Evolutionary conservation across 2,797 vertebrate genomes (phyloP), one percentile per base, ranked within the genome.

Genomic region (Gorsachius magnificus): DNA sequence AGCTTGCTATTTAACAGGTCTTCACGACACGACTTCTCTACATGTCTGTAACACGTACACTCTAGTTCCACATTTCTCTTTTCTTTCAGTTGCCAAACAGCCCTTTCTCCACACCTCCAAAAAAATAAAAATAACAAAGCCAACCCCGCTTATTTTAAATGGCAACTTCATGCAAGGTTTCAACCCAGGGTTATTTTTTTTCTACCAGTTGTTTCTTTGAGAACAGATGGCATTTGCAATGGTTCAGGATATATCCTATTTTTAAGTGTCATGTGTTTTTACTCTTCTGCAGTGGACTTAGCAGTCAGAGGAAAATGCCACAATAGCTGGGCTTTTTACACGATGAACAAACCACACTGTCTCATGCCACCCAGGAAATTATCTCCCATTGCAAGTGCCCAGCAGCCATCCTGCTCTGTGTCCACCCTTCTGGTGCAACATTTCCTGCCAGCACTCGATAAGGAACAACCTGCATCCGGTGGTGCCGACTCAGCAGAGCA

Each of bases 251-350:
- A 85, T 38, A 94, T 70, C 70, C 95, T 97, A 96, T 97, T 96
- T 97, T 96, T 96, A 96, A 95, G 83, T 89, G 68, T 96, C 94
- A 91, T 91, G 85, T 95, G 79, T 87, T 94, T 96, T 90, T 81
- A 79, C 45, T 95, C 90, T 95, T 94, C 88, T 94, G 82, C 89
- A 77, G 83, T 95, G 95, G 95, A 95, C 95, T 92, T 79, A 78
- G 88, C 78, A 92, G 85, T 64, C 83, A 90, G 83, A 90, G 28
- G 78, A 93, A 95, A 89, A 95, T 65, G 61, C 71, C 84, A 61
- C 4, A 12, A 56, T 46, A 90, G 31, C 8, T 78, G 22, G 43
- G 72, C 11, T 89, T 93, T 90, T 87, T 83, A 58, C 53, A 56
- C 36, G 38, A 85, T 66, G 79, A 76, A 25, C 36, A 94, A 94